Evolutionary conservation across 64 coral and sea anemone species (phyloP).

Genomic region (Montipora sp.): DNA sequence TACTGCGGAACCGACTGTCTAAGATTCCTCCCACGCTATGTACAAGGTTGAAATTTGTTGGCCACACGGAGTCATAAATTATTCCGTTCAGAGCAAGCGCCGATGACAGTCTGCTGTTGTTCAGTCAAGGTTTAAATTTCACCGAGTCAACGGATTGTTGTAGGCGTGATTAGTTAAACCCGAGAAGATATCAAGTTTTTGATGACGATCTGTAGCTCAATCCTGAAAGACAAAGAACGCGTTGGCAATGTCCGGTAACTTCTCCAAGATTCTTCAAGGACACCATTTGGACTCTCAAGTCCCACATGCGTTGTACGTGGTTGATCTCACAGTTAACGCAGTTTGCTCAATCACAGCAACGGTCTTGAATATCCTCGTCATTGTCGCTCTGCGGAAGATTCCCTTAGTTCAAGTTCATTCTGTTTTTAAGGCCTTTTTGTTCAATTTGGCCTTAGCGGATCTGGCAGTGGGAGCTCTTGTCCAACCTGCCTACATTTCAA

Average conservation of each 20-base stretch:
- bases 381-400: constrained; percentile 5
- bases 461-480: neutral
- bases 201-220: too few species aligned
- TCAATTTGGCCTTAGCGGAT: constrained; percentile 17
- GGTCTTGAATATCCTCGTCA: neutral
- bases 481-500: neutral
- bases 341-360: neutral
- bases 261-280: neutral
- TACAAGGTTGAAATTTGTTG: too few species aligned
- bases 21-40: too few species aligned
- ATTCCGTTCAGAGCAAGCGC: too few species aligned
- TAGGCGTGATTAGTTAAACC: too few species aligned
- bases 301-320: neutral
- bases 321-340: neutral
- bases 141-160: too few species aligned
- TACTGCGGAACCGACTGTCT: too few species aligned
- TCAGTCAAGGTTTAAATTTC: too few species aligned
- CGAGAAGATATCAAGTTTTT: too few species aligned
- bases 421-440: constrained; percentile 9
- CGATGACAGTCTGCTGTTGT: too few species aligned
- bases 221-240: too few species aligned
- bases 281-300: neutral
- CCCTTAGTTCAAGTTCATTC: neutral
- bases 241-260: constrained; percentile 18
- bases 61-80: too few species aligned